These are phyloP conservation scores for Pogonognathellus flavescens DNA, from an alignment of 1,140 invertebrate genomes.

Conservation along the genomic window DNA sequence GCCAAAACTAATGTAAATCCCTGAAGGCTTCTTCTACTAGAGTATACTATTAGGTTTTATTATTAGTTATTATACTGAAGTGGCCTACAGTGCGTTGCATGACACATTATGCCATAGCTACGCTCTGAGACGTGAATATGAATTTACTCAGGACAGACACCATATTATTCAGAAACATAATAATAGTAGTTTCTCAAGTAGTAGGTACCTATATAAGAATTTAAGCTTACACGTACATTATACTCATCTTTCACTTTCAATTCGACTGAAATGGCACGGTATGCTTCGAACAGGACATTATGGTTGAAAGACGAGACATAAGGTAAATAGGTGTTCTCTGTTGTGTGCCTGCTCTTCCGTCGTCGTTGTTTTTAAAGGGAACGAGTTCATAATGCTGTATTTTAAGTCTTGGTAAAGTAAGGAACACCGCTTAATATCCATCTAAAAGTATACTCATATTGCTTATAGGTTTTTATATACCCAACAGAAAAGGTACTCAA, in stretches of 20 bases:
- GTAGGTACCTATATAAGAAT: too few species aligned
- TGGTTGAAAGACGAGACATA: conserved; percentile 31
- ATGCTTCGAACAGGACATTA: conserved; percentile 1
- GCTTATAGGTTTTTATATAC: too few species aligned
- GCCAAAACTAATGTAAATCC: too few species aligned
- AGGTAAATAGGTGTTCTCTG: conserved; percentile 18
- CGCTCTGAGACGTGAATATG: not conserved
- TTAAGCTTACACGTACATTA: too few species aligned
- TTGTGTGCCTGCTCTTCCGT: not conserved
- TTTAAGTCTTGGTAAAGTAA: not conserved
- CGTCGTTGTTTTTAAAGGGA: conserved; percentile 12
- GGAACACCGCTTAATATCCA: too few species aligned
- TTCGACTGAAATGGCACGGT: conserved; percentile 17
- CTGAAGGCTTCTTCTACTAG: not conserved
- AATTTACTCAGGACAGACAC: not conserved
- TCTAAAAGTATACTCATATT: too few species aligned
- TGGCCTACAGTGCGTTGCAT: too few species aligned
- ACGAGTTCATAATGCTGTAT: not conserved
- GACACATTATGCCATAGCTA: too few species aligned
- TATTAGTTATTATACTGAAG: not conserved
- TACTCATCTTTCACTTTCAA: conserved; percentile 22
- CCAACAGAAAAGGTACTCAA: too few species aligned
- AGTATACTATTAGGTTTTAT: not conserved
- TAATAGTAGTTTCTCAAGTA: too few species aligned
- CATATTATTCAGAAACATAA: not conserved